Evolutionary conservation across 2,113 vertebrate genomes (phyloP).

Genomic region (Stercorarius parasiticus): DNA sequence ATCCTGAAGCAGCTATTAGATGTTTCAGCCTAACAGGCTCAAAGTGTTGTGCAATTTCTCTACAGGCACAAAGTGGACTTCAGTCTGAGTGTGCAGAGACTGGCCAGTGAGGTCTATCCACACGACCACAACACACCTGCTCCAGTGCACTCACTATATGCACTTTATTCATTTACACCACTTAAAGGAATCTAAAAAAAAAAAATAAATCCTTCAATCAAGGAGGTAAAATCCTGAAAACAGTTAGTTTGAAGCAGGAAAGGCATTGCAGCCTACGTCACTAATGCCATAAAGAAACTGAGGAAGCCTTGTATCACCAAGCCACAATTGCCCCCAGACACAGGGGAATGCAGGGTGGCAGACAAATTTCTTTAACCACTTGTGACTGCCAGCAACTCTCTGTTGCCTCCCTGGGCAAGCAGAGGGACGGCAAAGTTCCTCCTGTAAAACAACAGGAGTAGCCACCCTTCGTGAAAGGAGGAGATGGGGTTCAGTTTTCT

Average conservation of each 20-base stretch:
- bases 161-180: neutral
- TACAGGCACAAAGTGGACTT: neutral
- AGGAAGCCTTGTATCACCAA: neutral
- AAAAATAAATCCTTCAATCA: neutral
- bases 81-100: neutral
- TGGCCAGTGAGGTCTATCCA: neutral
- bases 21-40: neutral
- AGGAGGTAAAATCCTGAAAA: neutral
- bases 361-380: neutral
- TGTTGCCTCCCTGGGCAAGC: neutral
- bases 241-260: neutral
- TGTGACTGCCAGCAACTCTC: neutral
- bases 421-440: neutral
- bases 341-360: neutral
- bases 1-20: neutral
- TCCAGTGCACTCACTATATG: fast-evolving
- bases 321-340: neutral
- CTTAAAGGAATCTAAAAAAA: neutral
- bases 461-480: neutral
- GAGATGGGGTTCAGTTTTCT: neutral
- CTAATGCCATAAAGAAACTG: neutral
- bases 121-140: fast-evolving
- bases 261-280: neutral
- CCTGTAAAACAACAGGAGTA: neutral
- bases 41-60: neutral